phyloP scores from a whole-genome alignment of 30 jellyfish, hydroid and myxozoan species.

The Calvadosia cruxmelitensis region DNA sequence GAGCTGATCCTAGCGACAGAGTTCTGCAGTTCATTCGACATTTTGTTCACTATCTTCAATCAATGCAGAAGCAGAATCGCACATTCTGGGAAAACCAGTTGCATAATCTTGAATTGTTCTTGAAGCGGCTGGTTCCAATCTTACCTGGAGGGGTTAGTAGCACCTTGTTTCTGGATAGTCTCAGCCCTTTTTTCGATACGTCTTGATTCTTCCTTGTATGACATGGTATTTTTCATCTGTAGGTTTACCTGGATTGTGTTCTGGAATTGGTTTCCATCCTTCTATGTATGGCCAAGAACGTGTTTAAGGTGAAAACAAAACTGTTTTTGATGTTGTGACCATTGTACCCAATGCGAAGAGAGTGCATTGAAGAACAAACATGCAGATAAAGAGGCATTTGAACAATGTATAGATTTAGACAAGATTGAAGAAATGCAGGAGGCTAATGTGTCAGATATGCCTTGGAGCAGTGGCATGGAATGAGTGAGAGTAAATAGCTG shows the following conservation, averaged over 20 bases:
- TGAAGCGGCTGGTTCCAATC: conserved; percentile 37
- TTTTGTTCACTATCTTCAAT: conserved; percentile 18
- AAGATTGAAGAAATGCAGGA: too few species aligned
- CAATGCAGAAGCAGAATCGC: conserved; percentile 28
- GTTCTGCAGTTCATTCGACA: conserved; percentile 18
- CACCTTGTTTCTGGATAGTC: too few species aligned
- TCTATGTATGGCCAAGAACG: background rate
- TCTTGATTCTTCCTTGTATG: too few species aligned
- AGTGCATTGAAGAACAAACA: background rate
- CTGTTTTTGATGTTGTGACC: too few species aligned
- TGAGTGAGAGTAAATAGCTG: too few species aligned
- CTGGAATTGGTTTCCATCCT: background rate
- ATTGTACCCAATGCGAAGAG: background rate
- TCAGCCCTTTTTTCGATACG: too few species aligned
- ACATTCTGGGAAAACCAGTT: conserved; percentile 32
- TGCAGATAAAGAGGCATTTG: too few species aligned
- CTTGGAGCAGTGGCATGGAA: too few species aligned
- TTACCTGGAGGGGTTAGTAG: conserved; percentile 64
- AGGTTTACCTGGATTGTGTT: background rate
- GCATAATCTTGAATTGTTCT: conserved; percentile 64
- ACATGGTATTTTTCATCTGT: too few species aligned
- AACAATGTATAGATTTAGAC: too few species aligned
- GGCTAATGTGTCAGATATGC: too few species aligned
- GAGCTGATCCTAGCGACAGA: conserved; percentile 47
- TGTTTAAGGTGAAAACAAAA: background rate